phyloP scores from a whole-genome alignment of 1,140 invertebrate species.

The Bilobella aurantiaca region DNA sequence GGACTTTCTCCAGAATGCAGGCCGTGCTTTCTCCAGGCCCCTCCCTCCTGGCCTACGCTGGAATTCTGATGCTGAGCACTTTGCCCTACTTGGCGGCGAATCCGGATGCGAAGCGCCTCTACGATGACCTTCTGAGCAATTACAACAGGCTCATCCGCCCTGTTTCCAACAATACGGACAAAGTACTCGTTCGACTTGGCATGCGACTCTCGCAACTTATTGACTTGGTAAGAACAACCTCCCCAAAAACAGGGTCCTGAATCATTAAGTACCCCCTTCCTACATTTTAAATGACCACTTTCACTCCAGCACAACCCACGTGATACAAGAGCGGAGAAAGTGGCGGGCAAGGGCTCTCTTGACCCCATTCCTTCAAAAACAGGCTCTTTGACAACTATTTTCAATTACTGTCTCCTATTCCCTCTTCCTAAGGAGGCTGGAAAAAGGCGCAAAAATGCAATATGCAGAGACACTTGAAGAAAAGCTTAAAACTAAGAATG shows the following conservation, averaged over 20 bases:
- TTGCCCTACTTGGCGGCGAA: not conserved
- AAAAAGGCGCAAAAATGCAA: too few relatives aligned
- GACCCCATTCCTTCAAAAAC: too few relatives aligned
- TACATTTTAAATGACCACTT: not conserved
- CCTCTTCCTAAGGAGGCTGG: too few relatives aligned
- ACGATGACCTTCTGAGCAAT: conserved; percentile 88
- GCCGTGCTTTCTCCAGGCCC: not conserved
- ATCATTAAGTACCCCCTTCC: not conserved
- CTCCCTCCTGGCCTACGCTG: not conserved
- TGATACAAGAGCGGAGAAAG: too few relatives aligned
- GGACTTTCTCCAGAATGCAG: not conserved
- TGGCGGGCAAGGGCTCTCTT: too few relatives aligned
- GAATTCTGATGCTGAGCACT: not conserved
- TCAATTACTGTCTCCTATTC: too few relatives aligned
- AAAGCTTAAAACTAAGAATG: too few relatives aligned
- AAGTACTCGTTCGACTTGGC: conserved; percentile 83
- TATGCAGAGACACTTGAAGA: too few relatives aligned
- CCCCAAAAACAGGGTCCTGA: not conserved
- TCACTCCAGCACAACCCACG: too few relatives aligned
- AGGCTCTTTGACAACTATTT: too few relatives aligned
- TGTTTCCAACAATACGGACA: conserved; percentile 83
- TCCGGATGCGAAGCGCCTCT: conserved; percentile 73
- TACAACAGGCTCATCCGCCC: conserved; percentile 92
- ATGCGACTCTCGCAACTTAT: conserved; percentile 87
- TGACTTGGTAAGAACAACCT: conserved; percentile 62